A percentile compares a stretch with the other conserved stretches of the same genome.
phyloP scores from a whole-genome alignment of 2,797 vertebrate species.

The Psittacula echo region DNA sequence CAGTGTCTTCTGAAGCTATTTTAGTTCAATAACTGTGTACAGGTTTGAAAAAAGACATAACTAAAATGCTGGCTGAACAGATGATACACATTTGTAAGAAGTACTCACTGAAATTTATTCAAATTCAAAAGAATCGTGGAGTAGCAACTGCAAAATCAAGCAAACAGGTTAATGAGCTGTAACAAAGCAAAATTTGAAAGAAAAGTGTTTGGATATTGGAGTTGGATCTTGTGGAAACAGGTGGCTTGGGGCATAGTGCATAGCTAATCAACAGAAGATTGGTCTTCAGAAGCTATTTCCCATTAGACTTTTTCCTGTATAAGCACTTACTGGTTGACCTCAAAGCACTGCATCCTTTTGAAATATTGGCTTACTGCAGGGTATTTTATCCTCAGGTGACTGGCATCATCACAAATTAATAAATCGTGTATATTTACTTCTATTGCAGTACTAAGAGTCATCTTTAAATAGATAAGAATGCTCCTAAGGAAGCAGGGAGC shows the following conservation, averaged over 20 bases:
- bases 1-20: not conserved
- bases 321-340: slow-evolving; percentile 28
- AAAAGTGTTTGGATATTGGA: not conserved
- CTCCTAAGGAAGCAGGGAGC: not conserved
- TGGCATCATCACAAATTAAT: not conserved
- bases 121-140: not conserved
- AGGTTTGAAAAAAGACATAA: not conserved
- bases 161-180: not conserved
- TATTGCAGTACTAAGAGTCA: not conserved
- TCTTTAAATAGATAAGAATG: not conserved
- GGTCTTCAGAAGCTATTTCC: not conserved
- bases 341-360: slow-evolving; percentile 26
- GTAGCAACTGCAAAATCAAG: not conserved
- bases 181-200: not conserved
- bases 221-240: not conserved
- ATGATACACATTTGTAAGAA: not conserved
- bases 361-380: slow-evolving; percentile 7
- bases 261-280: not conserved
- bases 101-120: not conserved
- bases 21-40: not conserved
- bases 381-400: not conserved
- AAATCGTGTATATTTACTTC: slow-evolving; percentile 7
- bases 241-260: not conserved
- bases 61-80: not conserved
- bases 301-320: not conserved